Percentiles rank a stretch among this genome's conserved stretches.
Conservation (phyloP, 2,888 invertebrate genomes). For the Dione juno region DNA sequence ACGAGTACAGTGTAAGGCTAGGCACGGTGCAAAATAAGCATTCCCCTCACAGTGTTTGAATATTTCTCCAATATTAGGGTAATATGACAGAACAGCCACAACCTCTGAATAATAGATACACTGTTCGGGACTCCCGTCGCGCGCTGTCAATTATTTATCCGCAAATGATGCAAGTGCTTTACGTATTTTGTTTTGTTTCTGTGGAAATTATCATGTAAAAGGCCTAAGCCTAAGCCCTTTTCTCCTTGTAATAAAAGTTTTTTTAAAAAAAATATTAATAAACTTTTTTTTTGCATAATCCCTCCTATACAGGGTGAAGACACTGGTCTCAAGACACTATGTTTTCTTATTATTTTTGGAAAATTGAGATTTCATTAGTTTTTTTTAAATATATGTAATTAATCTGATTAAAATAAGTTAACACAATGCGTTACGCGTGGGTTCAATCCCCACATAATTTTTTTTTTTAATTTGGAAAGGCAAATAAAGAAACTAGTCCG, state of each 20-base stretch:
- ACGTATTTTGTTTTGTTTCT: conserved; percentile 49
- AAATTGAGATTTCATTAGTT: too few species aligned
- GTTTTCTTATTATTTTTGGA: too few species aligned
- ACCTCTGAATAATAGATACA: conserved; percentile 78
- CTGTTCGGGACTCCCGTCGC: conserved; percentile 65
- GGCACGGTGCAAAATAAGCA: conserved; percentile 42
- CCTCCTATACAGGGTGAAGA: too few species aligned
- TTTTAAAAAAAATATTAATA: too few species aligned
- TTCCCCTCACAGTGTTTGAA: conserved; percentile 73
- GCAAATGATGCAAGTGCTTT: conserved; percentile 75
- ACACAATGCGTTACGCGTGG: too few species aligned
- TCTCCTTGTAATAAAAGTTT: not conserved
- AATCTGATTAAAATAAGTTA: too few species aligned
- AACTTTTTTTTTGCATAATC: too few species aligned
- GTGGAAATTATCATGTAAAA: conserved; percentile 37
- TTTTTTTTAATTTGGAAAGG: too few species aligned
- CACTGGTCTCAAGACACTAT: too few species aligned
- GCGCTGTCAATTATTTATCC: conserved; percentile 79
- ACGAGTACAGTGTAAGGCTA: conserved; percentile 10
- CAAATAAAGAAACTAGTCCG: too few species aligned
- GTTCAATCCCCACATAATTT: too few species aligned
- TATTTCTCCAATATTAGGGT: conserved; percentile 78
- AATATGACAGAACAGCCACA: conserved; percentile 81
- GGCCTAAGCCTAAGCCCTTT: not conserved
- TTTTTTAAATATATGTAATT: too few species aligned